Conservation (phyloP, 2,797 vertebrate species). For the Eidolon dupreanum region DNA sequence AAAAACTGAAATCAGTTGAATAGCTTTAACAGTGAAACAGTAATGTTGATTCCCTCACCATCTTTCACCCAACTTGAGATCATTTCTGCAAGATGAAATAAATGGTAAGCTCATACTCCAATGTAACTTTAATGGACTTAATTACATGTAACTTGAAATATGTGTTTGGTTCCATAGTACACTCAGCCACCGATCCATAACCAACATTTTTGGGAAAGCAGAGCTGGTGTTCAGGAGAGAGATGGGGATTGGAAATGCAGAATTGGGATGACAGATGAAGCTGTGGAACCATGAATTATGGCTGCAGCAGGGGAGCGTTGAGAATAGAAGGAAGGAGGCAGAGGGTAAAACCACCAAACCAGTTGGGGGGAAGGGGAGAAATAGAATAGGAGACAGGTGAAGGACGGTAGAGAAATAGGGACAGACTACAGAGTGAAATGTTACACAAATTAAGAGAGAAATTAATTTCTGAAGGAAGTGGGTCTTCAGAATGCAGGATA, state of each 20-base stretch:
- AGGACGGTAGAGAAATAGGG: not conserved
- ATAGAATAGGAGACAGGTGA: not conserved
- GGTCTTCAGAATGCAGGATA: not conserved
- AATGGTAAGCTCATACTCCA: not conserved
- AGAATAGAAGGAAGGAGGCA: not conserved
- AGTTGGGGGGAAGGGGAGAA: accelerated
- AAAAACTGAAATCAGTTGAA: constrained; percentile 44
- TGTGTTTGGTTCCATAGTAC: not conserved
- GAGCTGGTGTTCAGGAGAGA: not conserved
- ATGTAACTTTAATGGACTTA: not conserved
- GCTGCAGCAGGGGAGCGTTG: accelerated
- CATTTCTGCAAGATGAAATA: constrained; percentile 43
- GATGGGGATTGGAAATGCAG: not conserved
- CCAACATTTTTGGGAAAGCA: not conserved
- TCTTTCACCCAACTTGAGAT: constrained; percentile 25
- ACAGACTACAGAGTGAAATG: not conserved
- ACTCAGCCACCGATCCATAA: not conserved
- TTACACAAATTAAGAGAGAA: not conserved
- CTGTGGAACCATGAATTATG: not conserved
- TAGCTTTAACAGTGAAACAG: not conserved
- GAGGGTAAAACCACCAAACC: not conserved
- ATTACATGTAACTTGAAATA: constrained; percentile 37
- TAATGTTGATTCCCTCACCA: not conserved
- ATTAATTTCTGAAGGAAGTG: not conserved
- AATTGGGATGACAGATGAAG: not conserved